These are phyloP conservation scores for Orbicella faveolata DNA, from an alignment of 64 coral and sea anemone species.

Conservation along the genomic window DNA sequence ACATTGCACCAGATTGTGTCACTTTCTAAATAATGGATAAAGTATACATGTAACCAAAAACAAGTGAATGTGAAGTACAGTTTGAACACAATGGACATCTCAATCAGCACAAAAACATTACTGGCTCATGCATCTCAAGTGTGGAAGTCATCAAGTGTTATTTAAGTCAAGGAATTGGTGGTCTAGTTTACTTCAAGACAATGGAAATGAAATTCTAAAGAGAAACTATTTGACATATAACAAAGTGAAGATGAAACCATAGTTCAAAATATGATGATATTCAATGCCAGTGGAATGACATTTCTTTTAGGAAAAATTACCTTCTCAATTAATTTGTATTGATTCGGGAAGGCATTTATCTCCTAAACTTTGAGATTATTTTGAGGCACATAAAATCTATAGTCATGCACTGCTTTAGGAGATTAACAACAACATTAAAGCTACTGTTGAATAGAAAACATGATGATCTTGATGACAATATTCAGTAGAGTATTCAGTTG, in stretches of 20 bases:
- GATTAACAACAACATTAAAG: not conserved
- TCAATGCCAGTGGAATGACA: not conserved
- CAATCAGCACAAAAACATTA: conserved; percentile 1
- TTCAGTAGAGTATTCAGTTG: not conserved
- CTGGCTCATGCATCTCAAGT: not conserved
- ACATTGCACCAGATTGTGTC: not conserved
- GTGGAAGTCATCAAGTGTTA: not conserved
- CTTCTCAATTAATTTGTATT: not conserved
- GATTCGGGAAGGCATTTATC: not conserved
- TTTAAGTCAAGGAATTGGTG: not conserved
- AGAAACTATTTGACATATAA: not conserved
- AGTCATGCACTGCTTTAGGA: not conserved
- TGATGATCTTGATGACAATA: conserved; percentile 6
- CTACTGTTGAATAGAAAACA: not conserved
- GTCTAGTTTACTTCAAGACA: not conserved
- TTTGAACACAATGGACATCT: not conserved
- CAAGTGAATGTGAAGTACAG: not conserved
- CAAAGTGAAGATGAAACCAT: not conserved
- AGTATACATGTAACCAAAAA: not conserved
- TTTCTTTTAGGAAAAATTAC: not conserved
- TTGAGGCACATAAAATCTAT: not conserved
- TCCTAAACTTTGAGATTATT: conserved; percentile 1
- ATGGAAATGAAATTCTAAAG: not conserved
- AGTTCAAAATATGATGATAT: not conserved
- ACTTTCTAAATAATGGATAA: not conserved